These are phyloP conservation scores for Schizopygopsis pylzovi DNA, from an alignment of 2,797 vertebrate genomes.

Conservation along the genomic window DNA sequence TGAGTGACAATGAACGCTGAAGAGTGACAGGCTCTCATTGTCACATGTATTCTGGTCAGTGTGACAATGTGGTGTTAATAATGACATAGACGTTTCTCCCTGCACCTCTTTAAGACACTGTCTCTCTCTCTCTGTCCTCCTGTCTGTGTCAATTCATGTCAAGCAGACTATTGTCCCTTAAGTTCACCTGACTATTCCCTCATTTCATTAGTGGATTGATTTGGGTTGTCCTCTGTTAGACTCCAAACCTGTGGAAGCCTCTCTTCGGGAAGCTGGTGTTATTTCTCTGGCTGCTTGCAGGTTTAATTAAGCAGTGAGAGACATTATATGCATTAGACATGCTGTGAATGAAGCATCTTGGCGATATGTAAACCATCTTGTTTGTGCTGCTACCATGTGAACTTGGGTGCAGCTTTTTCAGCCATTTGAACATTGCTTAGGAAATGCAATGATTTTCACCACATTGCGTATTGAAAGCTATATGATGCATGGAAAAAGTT, in stretches of 20 bases:
- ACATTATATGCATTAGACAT: background rate
- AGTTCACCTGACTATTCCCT: background rate
- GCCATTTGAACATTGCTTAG: background rate
- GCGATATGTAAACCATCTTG: background rate
- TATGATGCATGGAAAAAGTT: too few species aligned
- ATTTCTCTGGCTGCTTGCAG: constrained; percentile 10
- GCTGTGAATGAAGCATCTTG: background rate
- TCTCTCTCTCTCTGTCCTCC: too few species aligned
- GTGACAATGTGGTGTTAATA: background rate
- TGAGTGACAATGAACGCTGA: background rate
- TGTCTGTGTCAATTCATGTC: background rate
- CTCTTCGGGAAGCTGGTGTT: background rate
- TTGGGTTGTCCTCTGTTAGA: background rate
- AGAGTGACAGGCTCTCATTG: background rate
- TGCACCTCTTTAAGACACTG: background rate
- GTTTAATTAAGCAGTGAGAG: background rate
- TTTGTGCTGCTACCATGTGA: background rate
- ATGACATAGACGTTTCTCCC: background rate
- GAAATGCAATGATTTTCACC: background rate
- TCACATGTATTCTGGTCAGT: background rate
- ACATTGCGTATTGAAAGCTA: too few species aligned
- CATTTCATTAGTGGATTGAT: background rate
- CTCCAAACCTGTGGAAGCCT: constrained; percentile 2
- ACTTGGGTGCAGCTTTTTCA: background rate
- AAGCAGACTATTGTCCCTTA: background rate